phyloP scores from a whole-genome alignment of 2,888 invertebrate genomes.

The Serrognathus titanus region DNA sequence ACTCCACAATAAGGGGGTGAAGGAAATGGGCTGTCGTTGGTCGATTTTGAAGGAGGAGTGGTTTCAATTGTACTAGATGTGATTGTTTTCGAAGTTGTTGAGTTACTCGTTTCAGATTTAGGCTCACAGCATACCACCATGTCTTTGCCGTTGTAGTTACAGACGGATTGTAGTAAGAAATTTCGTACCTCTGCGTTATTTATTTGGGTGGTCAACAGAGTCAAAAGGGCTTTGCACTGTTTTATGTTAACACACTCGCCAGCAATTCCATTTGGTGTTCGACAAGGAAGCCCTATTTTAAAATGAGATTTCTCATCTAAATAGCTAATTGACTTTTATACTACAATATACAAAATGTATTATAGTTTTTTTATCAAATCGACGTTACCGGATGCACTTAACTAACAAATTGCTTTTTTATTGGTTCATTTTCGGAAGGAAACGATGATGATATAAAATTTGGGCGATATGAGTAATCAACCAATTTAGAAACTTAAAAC shows the following conservation, averaged over 20 bases:
- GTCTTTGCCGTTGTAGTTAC: conserved; percentile 62
- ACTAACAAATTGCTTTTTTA: no score
- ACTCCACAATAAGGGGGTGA: conserved; percentile 60
- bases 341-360: no score
- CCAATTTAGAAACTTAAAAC: no score
- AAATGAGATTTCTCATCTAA: no score
- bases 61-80: neutral
- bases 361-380: no score
- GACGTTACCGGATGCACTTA: no score
- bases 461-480: no score
- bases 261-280: conserved; percentile 48
- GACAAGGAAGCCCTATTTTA: conserved; percentile 44
- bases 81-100: conserved; percentile 2
- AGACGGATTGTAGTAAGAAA: conserved; percentile 62
- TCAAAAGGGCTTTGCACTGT: conserved; percentile 52
- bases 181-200: conserved; percentile 49
- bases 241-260: conserved; percentile 57
- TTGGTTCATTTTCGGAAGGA: no score
- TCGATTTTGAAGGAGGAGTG: conserved; percentile 15
- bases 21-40: conserved; percentile 25
- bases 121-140: conserved; percentile 67
- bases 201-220: conserved; percentile 49
- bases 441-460: no score
- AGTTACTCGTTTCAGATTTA: conserved; percentile 6
- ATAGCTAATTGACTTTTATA: no score